Evolutionary conservation across 1,140 invertebrate genomes (phyloP).

Genomic region (Cyrtorhinus lividipennis): DNA sequence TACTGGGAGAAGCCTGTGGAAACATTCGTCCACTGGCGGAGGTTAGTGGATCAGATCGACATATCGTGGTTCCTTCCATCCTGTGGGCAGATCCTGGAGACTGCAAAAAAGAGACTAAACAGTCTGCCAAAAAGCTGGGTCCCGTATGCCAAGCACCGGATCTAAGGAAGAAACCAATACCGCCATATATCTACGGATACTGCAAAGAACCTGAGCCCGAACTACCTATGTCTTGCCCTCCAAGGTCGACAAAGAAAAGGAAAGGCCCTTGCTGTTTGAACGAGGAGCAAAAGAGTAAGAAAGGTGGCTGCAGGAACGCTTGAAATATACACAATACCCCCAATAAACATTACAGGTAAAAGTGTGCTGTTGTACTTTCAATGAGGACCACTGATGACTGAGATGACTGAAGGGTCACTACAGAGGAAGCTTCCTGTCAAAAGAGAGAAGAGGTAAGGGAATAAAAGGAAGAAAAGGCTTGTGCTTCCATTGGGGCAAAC

Average conservation of each 20-base stretch:
- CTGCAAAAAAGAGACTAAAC: background rate
- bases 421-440: too few relatives aligned
- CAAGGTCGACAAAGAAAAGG: background rate
- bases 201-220: slow-evolving; percentile 11
- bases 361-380: too few relatives aligned
- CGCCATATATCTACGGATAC: slow-evolving; percentile 9
- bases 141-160: slow-evolving; percentile 7
- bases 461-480: too few relatives aligned
- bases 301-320: background rate
- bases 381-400: too few relatives aligned
- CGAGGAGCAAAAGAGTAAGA: background rate
- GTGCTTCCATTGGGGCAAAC: too few relatives aligned
- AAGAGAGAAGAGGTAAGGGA: too few relatives aligned
- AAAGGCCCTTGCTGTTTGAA: slow-evolving; percentile 7
- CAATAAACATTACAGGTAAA: too few relatives aligned
- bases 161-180: slow-evolving; percentile 5
- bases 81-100: background rate
- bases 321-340: too few relatives aligned
- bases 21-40: too few relatives aligned
- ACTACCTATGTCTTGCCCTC: slow-evolving; percentile 11
- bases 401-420: too few relatives aligned
- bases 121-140: background rate
- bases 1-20: too few relatives aligned
- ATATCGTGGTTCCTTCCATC: background rate
- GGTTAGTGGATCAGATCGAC: too few relatives aligned